Base-by-base conservation (phyloP, 2,113 vertebrate genomes). In the Alexandromys fortis region DNA sequence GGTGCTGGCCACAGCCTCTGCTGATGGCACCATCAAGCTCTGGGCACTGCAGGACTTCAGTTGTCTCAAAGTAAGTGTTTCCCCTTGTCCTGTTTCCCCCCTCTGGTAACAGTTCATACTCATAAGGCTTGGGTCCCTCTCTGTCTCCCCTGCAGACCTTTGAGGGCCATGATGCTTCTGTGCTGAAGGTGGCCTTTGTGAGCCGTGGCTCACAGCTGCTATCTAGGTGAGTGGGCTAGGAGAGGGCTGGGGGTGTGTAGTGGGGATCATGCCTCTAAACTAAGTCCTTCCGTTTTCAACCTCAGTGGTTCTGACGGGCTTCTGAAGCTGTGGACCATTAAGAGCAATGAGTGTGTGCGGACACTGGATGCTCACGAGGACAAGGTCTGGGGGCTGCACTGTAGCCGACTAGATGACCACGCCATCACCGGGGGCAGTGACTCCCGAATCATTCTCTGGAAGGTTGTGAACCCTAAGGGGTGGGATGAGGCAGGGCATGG, bases 291-390 rank as follows among this genome's bases (percentile, higher is more conserved):
- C 26, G 0, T 19, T 82, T 61, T 96, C 78, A 87, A 79, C 97
- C 58, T 79, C 95, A 99, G 99, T 0, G 99, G 99, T 42, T 99
- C 99, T 0, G 99, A 99, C 0, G 99, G 99, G 28, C 99, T 99
- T 26, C 90, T 99, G 63, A 99, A 99, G 95, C 99, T 99, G 63
- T 99, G 99, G 99, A 99, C 99, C 70, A 99, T 99, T 95, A 99
- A 99, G 97, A 99, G 98, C 58, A 99, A 99, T 0, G 99, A 99
- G 97, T 99, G 99, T 22, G 99, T 99, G 94, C 99, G 99, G 98
- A 99, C 99, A 0, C 92, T 99, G 55, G 99, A 99, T 1, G 99
- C 98, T 28, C 99, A 99, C 0, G 99, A 99, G 94, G 99, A 99
- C 92, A 99, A 99, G 98, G 99, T 99, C 92, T 99, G 99, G 99